Base-by-base conservation (phyloP, 2,888 invertebrate species). In the Heliothis peltigera region DNA sequence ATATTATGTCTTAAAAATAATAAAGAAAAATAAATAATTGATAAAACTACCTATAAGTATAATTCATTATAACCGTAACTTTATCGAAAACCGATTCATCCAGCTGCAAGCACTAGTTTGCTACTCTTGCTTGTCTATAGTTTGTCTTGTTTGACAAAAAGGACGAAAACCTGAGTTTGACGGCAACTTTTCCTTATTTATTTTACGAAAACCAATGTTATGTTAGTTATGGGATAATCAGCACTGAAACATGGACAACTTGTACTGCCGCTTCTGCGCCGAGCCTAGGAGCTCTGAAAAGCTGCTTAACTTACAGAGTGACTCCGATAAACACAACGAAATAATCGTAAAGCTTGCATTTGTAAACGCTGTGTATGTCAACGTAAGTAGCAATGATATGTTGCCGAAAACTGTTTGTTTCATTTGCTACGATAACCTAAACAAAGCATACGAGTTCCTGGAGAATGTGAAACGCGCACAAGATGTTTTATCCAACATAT, bases 321-420 rank as follows among this genome's bases (percentile, higher is more conserved):
- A 74, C 53, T 5, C 22, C 7, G 62, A 67, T 28, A 75, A 67
- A 60, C 49, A 60, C 43, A 53, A 70, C 15, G 74, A 74, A 66
- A 67, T 75, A 21, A 48, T 70, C 7, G 0, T 74, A 54, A 75
- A 74, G 18, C 71, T 74, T 19, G 62, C 71, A 3, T 91, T 92
- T 66, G 73, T 94, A n/a, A 93, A 93, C 69, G 91, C 91, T 19
- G 80, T 89, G 15, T 92, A 92, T 69, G 87, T 93, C n/a, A 89
- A 94, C 75, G 81, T 94, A 60, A 81, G 84, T 28, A 83, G 76
- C 62, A 79, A 80, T 19, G 86, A 75, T 75, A 75, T 60, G 49
- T 42, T 74, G 67, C 74, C 74, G 46, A 75, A 74, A 74, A 74
- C 75, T 18, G 56, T 74, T 47, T 74, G 74, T 75, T 75, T 74